phyloP scores from a whole-genome alignment of 2,113 vertebrate genomes.

The Eurypyga helias region DNA sequence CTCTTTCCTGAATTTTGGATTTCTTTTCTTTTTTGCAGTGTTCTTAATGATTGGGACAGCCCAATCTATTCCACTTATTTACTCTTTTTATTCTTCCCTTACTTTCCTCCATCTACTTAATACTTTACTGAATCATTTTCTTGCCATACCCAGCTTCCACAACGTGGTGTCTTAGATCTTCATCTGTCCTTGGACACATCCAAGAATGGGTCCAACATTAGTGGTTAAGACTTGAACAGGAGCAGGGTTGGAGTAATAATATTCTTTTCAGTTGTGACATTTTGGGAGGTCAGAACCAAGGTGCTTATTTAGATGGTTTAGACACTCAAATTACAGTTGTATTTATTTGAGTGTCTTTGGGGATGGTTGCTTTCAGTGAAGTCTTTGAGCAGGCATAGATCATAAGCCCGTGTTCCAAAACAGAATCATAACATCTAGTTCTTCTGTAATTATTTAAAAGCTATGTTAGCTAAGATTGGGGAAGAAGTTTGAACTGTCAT shows the following conservation, averaged over 20 bases:
- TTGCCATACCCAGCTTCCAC: neutral
- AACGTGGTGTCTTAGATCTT: neutral
- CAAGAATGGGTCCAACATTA: neutral
- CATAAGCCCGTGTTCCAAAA: neutral
- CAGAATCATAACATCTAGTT: neutral
- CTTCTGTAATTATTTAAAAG: neutral
- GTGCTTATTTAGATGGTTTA: neutral
- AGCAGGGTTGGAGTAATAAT: neutral
- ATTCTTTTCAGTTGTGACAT: neutral
- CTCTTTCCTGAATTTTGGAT: rapidly evolving
- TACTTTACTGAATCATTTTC: neutral
- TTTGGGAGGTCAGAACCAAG: neutral
- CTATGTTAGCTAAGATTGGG: neutral
- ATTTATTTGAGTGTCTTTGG: neutral
- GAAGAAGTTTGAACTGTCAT: neutral
- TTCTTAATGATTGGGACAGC: neutral
- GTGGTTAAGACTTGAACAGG: neutral
- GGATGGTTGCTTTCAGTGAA: neutral
- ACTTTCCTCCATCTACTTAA: neutral
- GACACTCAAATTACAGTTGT: neutral
- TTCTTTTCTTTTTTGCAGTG: neutral
- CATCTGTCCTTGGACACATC: neutral
- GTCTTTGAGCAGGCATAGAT: neutral
- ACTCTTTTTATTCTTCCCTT: neutral
- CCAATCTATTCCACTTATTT: neutral